Percentiles rank a stretch among this genome's conserved stretches.
Conservation (phyloP, 2,113 vertebrate species). For the Colinus virginianus region DNA sequence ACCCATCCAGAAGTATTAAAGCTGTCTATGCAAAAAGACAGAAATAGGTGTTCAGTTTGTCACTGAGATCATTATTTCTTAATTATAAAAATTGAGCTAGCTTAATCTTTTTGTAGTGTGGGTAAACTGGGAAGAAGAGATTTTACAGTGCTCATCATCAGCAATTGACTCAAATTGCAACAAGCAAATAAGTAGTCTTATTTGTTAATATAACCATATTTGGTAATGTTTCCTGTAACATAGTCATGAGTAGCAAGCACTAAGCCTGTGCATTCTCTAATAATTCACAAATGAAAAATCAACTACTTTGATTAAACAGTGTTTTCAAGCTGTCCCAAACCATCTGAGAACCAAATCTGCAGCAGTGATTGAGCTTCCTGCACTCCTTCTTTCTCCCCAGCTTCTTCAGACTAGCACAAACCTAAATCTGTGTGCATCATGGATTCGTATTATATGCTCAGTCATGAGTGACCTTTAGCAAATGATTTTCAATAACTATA, state of each 20-base stretch:
- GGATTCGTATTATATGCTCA: constrained; percentile 55
- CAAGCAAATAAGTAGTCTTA: not conserved
- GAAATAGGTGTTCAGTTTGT: not conserved
- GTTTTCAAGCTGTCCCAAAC: not conserved
- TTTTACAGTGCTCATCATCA: not conserved
- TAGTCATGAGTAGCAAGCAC: not conserved
- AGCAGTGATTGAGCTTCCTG: not conserved
- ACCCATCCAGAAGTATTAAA: not conserved
- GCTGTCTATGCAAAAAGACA: not conserved
- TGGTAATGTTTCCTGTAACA: not conserved
- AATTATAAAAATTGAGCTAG: not conserved
- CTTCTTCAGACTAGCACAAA: constrained; percentile 12
- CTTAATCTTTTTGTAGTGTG: not conserved
- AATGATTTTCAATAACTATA: constrained; percentile 77
- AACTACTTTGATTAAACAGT: not conserved
- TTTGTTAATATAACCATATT: not conserved
- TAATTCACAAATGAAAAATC: not conserved
- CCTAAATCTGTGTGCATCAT: constrained; percentile 26
- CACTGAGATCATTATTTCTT: not conserved
- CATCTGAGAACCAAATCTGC: not conserved
- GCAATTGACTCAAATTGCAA: not conserved
- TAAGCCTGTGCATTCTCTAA: not conserved
- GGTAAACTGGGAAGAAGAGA: not conserved
- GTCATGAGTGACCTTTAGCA: constrained; percentile 77
- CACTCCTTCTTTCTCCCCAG: not conserved